Evolutionary conservation across 2,113 vertebrate species (phyloP).

Genomic region (Hystrix cristata): DNA sequence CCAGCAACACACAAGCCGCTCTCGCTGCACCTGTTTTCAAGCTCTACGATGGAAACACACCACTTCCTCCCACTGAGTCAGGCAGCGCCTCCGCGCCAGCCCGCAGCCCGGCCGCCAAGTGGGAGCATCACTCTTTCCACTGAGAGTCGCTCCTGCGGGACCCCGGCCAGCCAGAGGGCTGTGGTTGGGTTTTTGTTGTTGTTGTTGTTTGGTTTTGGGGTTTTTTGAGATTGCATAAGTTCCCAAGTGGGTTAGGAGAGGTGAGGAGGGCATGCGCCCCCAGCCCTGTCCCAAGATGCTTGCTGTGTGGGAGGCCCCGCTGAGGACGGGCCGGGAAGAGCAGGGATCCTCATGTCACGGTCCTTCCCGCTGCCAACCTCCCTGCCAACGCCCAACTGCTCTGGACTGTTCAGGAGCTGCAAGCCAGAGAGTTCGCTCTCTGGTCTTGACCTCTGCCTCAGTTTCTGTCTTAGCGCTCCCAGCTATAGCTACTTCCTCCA

Average conservation of each 20-base stretch:
- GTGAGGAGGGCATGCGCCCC: neutral
- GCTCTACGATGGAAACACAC: slow-evolving; percentile 88
- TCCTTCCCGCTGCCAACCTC: neutral
- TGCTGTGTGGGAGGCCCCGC: neutral
- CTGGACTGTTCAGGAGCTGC: neutral
- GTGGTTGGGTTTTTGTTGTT: neutral
- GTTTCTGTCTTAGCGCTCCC: neutral
- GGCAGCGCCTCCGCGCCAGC: slow-evolving; percentile 75
- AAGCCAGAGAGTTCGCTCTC: neutral
- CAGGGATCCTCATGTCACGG: no score
- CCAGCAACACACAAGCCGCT: slow-evolving; percentile 86
- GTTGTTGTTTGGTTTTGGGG: slow-evolving; percentile 50
- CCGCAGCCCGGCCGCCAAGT: slow-evolving; percentile 61
- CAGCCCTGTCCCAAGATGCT: neutral
- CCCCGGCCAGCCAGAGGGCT: slow-evolving; percentile 67
- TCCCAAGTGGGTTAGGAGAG: neutral
- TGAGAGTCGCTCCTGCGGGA: slow-evolving; percentile 63
- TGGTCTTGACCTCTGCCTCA: neutral
- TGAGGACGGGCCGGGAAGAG: neutral
- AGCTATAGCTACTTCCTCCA: neutral
- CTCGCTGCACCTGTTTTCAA: slow-evolving; percentile 88
- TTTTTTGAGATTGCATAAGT: slow-evolving; percentile 30
- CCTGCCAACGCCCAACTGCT: neutral
- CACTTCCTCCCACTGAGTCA: slow-evolving; percentile 90
- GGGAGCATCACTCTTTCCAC: slow-evolving; percentile 87